Evolutionary conservation across 2,797 vertebrate genomes (phyloP).

Genomic region (Euphonia xanthogaster): DNA sequence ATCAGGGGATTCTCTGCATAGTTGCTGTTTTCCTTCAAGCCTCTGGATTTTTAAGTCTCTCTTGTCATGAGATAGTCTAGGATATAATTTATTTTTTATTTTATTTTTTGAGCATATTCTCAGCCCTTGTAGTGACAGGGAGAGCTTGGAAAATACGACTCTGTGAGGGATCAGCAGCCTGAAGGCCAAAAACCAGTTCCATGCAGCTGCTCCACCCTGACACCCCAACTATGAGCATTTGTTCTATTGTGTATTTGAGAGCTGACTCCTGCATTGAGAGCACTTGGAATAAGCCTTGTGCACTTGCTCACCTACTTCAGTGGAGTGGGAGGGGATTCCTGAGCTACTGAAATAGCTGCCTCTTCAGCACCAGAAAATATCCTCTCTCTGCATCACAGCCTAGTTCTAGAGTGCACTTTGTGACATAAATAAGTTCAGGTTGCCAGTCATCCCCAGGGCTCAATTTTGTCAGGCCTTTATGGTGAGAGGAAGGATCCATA

Average conservation of each 20-base stretch:
- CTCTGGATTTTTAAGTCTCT: neutral
- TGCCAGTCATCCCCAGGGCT: neutral
- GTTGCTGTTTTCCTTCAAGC: neutral
- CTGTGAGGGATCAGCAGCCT: neutral
- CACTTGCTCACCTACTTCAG: neutral
- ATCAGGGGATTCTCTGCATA: neutral
- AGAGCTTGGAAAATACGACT: neutral
- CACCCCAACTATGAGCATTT: neutral
- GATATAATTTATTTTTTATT: neutral
- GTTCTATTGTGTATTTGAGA: neutral
- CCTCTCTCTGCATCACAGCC: neutral
- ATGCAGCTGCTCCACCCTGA: neutral
- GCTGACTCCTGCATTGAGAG: neutral
- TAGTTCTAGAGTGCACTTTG: neutral
- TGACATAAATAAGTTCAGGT: neutral
- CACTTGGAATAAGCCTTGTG: neutral
- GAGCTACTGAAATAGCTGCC: constrained; percentile 12
- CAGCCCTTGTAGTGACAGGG: neutral
- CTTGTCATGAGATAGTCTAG: neutral
- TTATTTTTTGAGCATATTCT: neutral
- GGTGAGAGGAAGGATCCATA: neutral
- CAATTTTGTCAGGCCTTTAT: neutral
- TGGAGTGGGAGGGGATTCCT: neutral
- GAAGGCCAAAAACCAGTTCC: neutral
- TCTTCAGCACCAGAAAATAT: neutral